Base-by-base conservation (phyloP, 92 coral and sea anemone genomes). In the Zoanthus solanderi region DNA sequence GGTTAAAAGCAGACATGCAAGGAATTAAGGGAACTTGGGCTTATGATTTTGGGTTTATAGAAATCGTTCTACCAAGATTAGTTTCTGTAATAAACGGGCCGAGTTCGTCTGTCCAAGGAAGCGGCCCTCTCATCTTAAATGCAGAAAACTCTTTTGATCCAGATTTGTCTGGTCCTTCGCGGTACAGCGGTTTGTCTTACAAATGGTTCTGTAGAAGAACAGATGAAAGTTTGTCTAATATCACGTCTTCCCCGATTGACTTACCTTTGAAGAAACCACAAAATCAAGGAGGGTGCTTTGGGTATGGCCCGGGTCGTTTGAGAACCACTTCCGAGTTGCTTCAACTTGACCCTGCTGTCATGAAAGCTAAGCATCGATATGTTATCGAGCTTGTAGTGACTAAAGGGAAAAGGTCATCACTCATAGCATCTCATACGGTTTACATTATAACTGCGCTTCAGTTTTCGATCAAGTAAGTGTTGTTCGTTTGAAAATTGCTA, bases 341-440 rank as follows among this genome's bases (percentile, higher is more conserved):
- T 13, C 48, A 14, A 71, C 89, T 90, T 31, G 48, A 79, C 8
- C 72, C 94, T 44, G 94, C 78, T 74, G 68, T 60, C 63, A 95
- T 95, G 94, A 82, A 90, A 52, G 96, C 96, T 0, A 87, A 93
- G 46, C 50, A 71, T 34, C 63, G 72, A 17, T 95, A 95, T 66
- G 86, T 91, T 9, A 89, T 95, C 23, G 87, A 87, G 77, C 88
- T 95, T 44, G 81, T 89, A 37, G 83, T 95, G 48, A 89, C 66
- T 46, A 95, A 93, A 77, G 90, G 84, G 11, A 91, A 88, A 10
- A 83, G 88, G 34, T 54, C 44, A 1, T 75, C 75, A 4, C 71
- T 78, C 65, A 85, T 94, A 13, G 53, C 46, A 42, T 31, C 56
- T 46, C 85, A 81, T 44, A 81, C 44, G 10, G 42, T 81, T 12